Conservation (phyloP, 1,140 invertebrate genomes). For the Dreissena rostriformis region DNA sequence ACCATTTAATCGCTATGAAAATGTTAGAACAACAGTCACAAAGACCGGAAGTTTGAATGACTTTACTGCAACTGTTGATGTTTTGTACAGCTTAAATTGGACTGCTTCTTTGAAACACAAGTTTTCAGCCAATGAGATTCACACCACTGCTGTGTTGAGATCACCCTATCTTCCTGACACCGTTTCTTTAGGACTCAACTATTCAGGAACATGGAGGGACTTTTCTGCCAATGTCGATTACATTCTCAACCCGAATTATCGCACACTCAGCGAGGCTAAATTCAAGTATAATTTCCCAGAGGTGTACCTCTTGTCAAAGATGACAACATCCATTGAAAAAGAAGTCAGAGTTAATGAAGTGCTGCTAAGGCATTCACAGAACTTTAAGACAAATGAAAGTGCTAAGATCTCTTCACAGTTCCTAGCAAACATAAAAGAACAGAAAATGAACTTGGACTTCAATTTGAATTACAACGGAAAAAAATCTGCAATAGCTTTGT, state of each 20-base stretch:
- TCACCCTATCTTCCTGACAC: constrained; percentile 31
- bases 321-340: constrained; percentile 15
- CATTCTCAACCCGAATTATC: constrained; percentile 25
- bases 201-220: constrained; percentile 11
- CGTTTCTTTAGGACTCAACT: neutral
- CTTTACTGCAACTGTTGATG: constrained; percentile 30
- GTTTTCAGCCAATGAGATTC: neutral
- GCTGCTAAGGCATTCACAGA: neutral
- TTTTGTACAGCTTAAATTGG: constrained; percentile 22
- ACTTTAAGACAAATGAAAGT: neutral
- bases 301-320: constrained; percentile 13
- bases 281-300: constrained; percentile 39
- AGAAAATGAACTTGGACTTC: constrained; percentile 8
- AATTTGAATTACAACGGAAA: neutral
- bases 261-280: constrained; percentile 19
- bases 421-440: constrained; percentile 14
- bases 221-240: constrained; percentile 20
- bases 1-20: constrained; percentile 42
- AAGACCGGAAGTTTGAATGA: constrained; percentile 18
- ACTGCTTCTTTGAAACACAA: constrained; percentile 28
- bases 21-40: neutral
- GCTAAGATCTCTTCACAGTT: constrained; percentile 20
- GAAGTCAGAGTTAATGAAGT: constrained; percentile 40
- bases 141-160: constrained; percentile 12
- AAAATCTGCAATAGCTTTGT: no score